Conservation (phyloP, 2,888 invertebrate genomes). For the Netelia inedita region DNA sequence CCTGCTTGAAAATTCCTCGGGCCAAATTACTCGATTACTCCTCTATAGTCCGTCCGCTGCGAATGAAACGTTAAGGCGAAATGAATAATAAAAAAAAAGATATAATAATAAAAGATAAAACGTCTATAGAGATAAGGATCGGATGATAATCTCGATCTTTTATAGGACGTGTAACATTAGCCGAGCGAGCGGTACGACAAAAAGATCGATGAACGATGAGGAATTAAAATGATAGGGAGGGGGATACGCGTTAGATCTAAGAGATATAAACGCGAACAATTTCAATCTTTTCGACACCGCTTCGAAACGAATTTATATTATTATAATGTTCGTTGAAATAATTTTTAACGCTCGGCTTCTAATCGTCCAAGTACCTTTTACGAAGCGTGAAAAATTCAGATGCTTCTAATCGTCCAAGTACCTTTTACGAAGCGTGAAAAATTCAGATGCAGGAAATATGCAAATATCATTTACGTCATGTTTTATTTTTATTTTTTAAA, state of each 20-base stretch:
- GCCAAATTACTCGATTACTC: conserved; percentile 32
- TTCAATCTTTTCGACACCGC: conserved; percentile 8
- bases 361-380: background rate
- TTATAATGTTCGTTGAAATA: background rate
- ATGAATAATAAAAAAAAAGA: conserved; percentile 6
- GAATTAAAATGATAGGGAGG: conserved; percentile 20
- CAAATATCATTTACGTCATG: background rate
- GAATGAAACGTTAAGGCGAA: conserved; percentile 20
- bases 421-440: background rate
- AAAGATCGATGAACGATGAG: conserved; percentile 17
- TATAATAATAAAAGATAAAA: conserved; percentile 24
- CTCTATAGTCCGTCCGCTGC: conserved; percentile 12
- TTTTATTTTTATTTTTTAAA: background rate
- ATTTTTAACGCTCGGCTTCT: background rate
- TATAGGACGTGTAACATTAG: conserved; percentile 24
- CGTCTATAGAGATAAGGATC: conserved; percentile 54
- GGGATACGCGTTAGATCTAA: conserved; percentile 23
- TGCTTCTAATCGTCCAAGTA: background rate
- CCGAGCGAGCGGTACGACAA: background rate
- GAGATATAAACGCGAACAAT: conserved; percentile 11
- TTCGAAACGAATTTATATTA: conserved; percentile 5
- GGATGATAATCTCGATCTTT: conserved; percentile 64
- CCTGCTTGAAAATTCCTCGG: background rate
- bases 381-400: background rate
- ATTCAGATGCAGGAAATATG: background rate